These are phyloP conservation scores for Temnopleurus reevesii DNA, from an alignment of 53 echinoderm and acorn worm genomes.

Conservation along the genomic window DNA sequence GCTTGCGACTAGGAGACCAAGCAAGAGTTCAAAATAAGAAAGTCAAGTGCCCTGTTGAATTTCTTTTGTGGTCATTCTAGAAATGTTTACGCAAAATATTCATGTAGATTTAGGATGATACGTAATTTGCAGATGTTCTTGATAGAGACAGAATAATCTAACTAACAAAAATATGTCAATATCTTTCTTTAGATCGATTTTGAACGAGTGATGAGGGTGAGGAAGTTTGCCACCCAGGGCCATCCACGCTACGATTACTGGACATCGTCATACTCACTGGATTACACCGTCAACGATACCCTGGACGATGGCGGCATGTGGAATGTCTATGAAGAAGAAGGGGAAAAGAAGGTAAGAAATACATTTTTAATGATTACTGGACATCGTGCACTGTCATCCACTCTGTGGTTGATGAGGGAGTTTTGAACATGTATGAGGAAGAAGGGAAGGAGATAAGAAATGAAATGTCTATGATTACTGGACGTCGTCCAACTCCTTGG, in stretches of 20 bases:
- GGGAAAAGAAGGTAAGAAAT: conserved; percentile 68
- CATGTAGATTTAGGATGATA: too few species aligned
- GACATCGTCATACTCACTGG: conserved; percentile 63
- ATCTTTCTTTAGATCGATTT: conserved; percentile 72
- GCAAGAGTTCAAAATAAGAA: conserved; percentile 66
- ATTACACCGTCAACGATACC: conserved; percentile 79
- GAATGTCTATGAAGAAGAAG: conserved; percentile 78
- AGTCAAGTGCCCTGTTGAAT: too few species aligned
- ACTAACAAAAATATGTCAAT: too few species aligned
- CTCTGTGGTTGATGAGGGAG: too few species aligned
- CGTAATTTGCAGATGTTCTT: too few species aligned
- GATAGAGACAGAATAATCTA: too few species aligned
- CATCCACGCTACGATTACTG: conserved; percentile 81
- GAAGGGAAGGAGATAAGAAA: too few species aligned
- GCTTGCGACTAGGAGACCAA: conserved; percentile 71
- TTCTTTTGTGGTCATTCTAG: too few species aligned
- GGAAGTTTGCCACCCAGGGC: conserved; percentile 87
- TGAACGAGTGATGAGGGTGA: conserved; percentile 82
- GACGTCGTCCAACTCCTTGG: conserved; percentile 63
- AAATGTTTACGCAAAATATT: too few species aligned
- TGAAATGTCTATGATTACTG: conserved; percentile 77
- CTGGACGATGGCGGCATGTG: conserved; percentile 63
- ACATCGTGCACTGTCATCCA: too few species aligned
- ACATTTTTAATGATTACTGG: too few species aligned
- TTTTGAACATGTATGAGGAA: too few species aligned